A percentile compares a stretch with the other conserved stretches of the same genome.
These are phyloP conservation scores for Bradypus variegatus DNA, from an alignment of 2,797 vertebrate genomes.

Conservation along the genomic window DNA sequence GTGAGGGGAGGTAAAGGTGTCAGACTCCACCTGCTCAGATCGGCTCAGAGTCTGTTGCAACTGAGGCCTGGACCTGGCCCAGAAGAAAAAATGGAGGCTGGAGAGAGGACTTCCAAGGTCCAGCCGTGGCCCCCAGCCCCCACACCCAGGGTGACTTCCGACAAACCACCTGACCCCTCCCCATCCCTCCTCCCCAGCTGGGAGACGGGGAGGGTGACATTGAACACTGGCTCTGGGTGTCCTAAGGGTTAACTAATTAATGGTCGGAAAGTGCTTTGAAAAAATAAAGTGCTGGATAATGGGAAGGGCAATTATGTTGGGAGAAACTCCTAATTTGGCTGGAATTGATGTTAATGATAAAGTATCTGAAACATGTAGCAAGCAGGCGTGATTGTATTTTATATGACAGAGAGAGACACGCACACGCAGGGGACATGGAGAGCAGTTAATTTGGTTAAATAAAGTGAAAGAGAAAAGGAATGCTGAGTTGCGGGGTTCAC, in stretches of 20 bases:
- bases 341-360: slow-evolving; percentile 68
- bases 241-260: slow-evolving; percentile 73
- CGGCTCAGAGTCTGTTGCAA: not conserved
- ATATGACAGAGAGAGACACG: slow-evolving; percentile 62
- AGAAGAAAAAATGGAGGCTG: not conserved
- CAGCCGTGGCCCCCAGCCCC: not conserved
- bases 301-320: slow-evolving; percentile 72
- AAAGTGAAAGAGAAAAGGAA: slow-evolving; percentile 73
- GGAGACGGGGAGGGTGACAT: slow-evolving; percentile 67
- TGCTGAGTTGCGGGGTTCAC: slow-evolving; percentile 45
- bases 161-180: slow-evolving; percentile 34
- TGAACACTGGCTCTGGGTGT: slow-evolving; percentile 59
- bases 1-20: not conserved
- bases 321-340: slow-evolving; percentile 70
- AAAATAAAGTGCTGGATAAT: slow-evolving; percentile 71
- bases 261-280: slow-evolving; percentile 71
- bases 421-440: slow-evolving; percentile 63
- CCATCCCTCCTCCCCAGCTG: slow-evolving; percentile 24
- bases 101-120: not conserved
- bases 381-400: slow-evolving; percentile 61
- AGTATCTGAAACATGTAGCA: slow-evolving; percentile 67
- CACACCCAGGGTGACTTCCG: slow-evolving; percentile 47
- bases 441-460: slow-evolving; percentile 75
- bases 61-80: not conserved
- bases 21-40: not conserved